phyloP scores from a whole-genome alignment of 2,888 invertebrate species.

The Apamea sordens region DNA sequence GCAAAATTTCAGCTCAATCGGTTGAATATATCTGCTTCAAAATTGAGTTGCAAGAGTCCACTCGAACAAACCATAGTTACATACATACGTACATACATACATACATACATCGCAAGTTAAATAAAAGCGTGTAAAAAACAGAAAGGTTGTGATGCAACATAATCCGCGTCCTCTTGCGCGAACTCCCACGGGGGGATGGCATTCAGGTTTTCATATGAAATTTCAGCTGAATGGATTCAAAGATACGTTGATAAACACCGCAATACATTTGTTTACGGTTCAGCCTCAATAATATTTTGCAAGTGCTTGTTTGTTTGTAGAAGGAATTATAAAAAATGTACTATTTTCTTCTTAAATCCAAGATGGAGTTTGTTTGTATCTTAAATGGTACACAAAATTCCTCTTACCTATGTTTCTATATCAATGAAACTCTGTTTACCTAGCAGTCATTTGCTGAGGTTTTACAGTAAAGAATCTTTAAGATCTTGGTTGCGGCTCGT shows the following conservation, averaged over 20 bases:
- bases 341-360: slow-evolving; percentile 33
- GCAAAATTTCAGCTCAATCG: too few species aligned
- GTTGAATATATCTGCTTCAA: too few species aligned
- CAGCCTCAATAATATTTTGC: slow-evolving; percentile 47
- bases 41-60: too few species aligned
- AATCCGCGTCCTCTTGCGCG: slow-evolving; percentile 33
- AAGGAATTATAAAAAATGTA: slow-evolving; percentile 45
- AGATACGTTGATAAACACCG: slow-evolving; percentile 75
- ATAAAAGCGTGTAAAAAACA: slow-evolving; percentile 16
- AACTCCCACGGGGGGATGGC: slow-evolving; percentile 45
- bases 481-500: neutral
- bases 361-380: slow-evolving; percentile 36
- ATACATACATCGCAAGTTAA: too few species aligned
- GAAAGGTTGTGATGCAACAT: slow-evolving; percentile 1
- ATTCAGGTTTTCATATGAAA: slow-evolving; percentile 68
- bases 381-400: slow-evolving; percentile 27
- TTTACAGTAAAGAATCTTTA: neutral
- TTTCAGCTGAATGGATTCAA: slow-evolving; percentile 77
- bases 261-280: slow-evolving; percentile 65
- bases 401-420: neutral
- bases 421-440: neutral
- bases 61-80: too few species aligned
- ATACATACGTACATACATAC: too few species aligned
- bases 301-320: slow-evolving; percentile 43
- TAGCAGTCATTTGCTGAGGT: neutral